phyloP scores from a whole-genome alignment of 1,140 invertebrate genomes.

The Dinothrombium tinctorium region DNA sequence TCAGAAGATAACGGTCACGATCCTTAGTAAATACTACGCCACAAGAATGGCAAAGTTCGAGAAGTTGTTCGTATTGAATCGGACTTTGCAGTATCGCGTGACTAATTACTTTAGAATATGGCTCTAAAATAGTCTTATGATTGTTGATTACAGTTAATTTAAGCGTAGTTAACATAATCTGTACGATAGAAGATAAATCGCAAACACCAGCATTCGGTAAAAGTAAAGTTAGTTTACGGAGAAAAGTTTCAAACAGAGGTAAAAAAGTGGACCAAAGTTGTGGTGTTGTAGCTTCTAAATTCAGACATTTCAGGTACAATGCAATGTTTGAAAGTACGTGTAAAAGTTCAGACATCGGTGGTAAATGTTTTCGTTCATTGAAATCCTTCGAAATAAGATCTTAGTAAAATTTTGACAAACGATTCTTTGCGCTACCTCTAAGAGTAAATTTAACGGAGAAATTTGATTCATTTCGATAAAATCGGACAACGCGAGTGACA shows the following conservation, averaged over 20 bases:
- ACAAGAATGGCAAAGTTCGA: conserved; percentile 70
- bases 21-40: conserved; percentile 42
- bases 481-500: conserved; percentile 74
- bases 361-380: conserved; percentile 63
- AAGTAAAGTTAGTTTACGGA: conserved; percentile 47
- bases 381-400: conserved; percentile 32
- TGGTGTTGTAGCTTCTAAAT: conserved; percentile 35
- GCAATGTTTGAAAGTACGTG: conserved; percentile 66
- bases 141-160: conserved; percentile 23
- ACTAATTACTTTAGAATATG: conserved; percentile 82
- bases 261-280: conserved; percentile 48
- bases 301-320: conserved; percentile 72
- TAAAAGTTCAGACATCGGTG: conserved; percentile 38
- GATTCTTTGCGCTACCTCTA: conserved; percentile 45
- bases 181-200: conserved; percentile 47
- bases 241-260: conserved; percentile 55
- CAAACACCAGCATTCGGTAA: conserved; percentile 35
- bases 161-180: conserved; percentile 60
- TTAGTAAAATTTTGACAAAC: not conserved
- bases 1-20: conserved; percentile 72
- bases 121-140: conserved; percentile 47
- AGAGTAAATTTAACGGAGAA: conserved; percentile 63
- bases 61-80: conserved; percentile 56
- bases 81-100: conserved; percentile 65
- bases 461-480: conserved; percentile 89